These are phyloP conservation scores for Eudasyphora cyanicolor DNA, from an alignment of 2,888 invertebrate genomes.

Conservation along the genomic window DNA sequence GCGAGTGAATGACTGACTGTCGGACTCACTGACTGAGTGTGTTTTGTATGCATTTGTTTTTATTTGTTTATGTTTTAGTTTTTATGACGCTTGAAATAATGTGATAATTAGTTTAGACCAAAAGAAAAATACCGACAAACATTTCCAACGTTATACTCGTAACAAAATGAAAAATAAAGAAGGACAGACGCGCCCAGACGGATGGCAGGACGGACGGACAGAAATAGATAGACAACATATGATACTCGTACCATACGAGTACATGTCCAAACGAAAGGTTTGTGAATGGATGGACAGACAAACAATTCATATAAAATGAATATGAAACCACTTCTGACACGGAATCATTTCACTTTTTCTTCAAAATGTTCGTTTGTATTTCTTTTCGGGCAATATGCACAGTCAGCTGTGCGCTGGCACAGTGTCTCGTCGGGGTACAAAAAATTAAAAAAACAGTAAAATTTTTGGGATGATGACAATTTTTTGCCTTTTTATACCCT, in stretches of 20 bases:
- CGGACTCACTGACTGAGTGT: too few species aligned
- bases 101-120: slow-evolving; percentile 69
- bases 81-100: slow-evolving; percentile 69
- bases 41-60: slow-evolving; percentile 42
- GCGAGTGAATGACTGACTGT: too few species aligned
- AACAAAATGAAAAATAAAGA: too few species aligned
- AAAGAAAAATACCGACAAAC: slow-evolving; percentile 61
- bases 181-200: neutral
- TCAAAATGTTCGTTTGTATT: neutral
- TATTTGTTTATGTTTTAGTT: slow-evolving; percentile 67
- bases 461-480: too few species aligned
- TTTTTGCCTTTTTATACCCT: too few species aligned
- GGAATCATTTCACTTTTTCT: slow-evolving; percentile 31
- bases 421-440: too few species aligned
- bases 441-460: too few species aligned
- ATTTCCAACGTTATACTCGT: slow-evolving; percentile 5
- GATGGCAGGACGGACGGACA: neutral
- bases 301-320: neutral
- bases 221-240: slow-evolving; percentile 19
- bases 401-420: too few species aligned
- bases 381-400: neutral
- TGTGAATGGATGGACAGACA: too few species aligned
- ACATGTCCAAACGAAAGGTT: neutral
- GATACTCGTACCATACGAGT: neutral
- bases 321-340: slow-evolving; percentile 25